Evolutionary conservation across 2,797 vertebrate species (phyloP), one percentile per base, ranked within the genome.

Genomic region (Pangasius mekongensis): DNA sequence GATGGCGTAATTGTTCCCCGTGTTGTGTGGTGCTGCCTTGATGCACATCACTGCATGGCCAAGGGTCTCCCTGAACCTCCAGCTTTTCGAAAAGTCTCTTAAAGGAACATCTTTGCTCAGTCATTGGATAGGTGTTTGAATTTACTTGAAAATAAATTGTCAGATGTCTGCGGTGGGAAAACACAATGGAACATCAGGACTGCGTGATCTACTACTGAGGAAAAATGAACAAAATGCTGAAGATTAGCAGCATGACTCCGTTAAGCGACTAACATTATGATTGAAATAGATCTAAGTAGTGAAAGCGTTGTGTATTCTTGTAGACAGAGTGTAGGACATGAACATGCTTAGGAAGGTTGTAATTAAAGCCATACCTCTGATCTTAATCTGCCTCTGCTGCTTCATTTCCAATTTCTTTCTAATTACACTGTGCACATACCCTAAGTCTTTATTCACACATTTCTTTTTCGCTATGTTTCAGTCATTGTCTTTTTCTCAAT

Each of bases 11-110:
- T 93, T 92, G 91, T 90, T 93, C 92, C 89, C 30, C 4, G 90
- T 94, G 94, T 95, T 94, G 93, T 92, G 91, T 89, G 92, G 89
- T 81, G 71, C 77, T 92, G 92, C 92, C 91, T 94, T 94, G 95
- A 95, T 95, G 94, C 95, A 93, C 95, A 94, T 93, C 94, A 93
- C 91, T 86, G 85, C 85, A 85, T 62, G 56, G 8, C 77, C 30
- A 16, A 43, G 10, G 9, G 9, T 43, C 11, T 43, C 2, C 11
- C 11, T 64, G 22, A 83, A 64, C 39, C 36, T 82, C 3, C 1
- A 52, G 27, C 36, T 3, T 18, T 11, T 58, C 49, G 52, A 22
- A 82, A 36, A 16, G 10, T 20, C 24, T n/a, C 7, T 64, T 66
- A 62, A 27, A 62, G 33, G 0, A 66, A 64, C 16, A 22, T 20